Evolutionary conservation across 2,113 vertebrate species (phyloP), one percentile per base, ranked within the genome.

Genomic region (Zosterops hypoxanthus): DNA sequence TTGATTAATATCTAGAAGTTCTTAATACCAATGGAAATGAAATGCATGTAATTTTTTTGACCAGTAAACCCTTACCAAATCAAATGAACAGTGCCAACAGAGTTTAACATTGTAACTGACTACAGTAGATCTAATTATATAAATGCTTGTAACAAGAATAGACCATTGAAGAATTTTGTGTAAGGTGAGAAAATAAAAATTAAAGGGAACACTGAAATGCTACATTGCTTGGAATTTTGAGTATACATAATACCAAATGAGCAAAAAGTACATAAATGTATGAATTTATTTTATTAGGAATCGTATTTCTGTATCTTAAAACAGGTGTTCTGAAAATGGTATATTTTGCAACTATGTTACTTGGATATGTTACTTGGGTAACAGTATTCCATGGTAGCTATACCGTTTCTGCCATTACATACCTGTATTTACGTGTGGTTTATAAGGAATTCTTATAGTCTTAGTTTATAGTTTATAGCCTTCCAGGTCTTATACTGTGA

Each of bases 371-470:
- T 66, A 13, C 25, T 55, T 46, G 16, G 5, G 16, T 33, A 69
- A 57, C 4, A 70, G 19, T 55, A 16, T 75, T 88, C 63, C 29
- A 23, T 1, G 4, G 20, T 50, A 78, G 2, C 18, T 34, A 12
- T 42, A 26, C 3, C 2, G 29, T 91, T 75, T 60, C 49, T 90
- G 17, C 55, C 13, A 28, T 46, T 59, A 8, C 4, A 39, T 63
- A 46, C 29, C 6, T n/a, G 4, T 34, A 66, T 85, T 66, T 78
- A 39, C 0, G 0, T 36, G 23, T 14, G 22, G 11, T 76, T 72
- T 50, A 19, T 22, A 52, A 44, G 9, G 8, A 68, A 69, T 85
- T 68, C 29, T 71, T 39, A 36, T 36, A 36, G 9, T 36, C 36
- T 36, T 36, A 36, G 36, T 36, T 36, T 36, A 36, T 71, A 49